phyloP scores from a whole-genome alignment of 1,140 invertebrate genomes.

The Drosophila bipectinata region DNA sequence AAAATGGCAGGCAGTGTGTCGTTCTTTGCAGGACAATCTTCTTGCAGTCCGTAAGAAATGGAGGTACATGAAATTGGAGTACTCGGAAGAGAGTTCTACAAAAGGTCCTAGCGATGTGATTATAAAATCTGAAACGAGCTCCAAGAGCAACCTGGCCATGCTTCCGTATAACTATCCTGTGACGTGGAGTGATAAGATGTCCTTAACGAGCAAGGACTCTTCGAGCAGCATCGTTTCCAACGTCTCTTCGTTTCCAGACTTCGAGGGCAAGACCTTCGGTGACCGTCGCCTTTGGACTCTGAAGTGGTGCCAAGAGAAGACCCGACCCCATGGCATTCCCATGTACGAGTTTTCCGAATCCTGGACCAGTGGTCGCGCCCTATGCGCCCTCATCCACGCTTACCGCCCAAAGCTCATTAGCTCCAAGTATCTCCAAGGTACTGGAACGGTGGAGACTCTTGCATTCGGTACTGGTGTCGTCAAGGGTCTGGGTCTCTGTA shows the following conservation, averaged over 20 bases:
- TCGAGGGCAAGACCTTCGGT: constrained; percentile 49
- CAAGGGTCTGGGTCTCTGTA: constrained; percentile 21
- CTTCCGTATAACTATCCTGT: background rate
- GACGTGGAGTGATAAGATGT: background rate
- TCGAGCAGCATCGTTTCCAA: background rate
- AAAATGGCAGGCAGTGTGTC: background rate
- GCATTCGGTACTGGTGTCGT: constrained; percentile 5
- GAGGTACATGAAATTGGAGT: background rate
- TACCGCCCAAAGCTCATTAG: constrained; percentile 46
- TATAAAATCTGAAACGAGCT: no score
- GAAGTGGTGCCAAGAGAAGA: constrained; percentile 20
- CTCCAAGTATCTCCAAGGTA: background rate
- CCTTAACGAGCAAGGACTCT: background rate
- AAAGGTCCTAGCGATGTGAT: no score
- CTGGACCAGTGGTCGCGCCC: constrained; percentile 52
- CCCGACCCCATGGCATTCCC: constrained; percentile 55
- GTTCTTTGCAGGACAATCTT: background rate
- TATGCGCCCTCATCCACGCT: constrained; percentile 54
- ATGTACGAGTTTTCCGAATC: constrained; percentile 62
- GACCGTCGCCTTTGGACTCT: constrained; percentile 21
- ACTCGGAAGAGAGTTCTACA: background rate
- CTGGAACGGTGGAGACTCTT: constrained; percentile 12
- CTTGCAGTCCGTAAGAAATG: background rate
- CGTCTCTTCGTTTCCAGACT: background rate
- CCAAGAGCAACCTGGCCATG: no score